A percentile compares a stretch with the other conserved stretches of the same genome.
Evolutionary conservation across 1,140 invertebrate species (phyloP).

Genomic region (Halyomorpha halys): DNA sequence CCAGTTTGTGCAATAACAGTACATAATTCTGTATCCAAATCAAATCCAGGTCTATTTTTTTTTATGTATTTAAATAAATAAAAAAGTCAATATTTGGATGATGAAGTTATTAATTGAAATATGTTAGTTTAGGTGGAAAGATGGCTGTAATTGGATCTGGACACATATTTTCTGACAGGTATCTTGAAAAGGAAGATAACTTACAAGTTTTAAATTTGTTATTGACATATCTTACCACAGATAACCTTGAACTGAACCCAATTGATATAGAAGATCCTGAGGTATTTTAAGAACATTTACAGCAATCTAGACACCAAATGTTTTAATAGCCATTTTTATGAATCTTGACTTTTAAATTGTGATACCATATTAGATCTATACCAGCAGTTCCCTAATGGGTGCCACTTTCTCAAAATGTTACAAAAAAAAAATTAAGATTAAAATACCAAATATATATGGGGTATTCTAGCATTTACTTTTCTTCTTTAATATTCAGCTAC

Average conservation of each 20-base stretch:
- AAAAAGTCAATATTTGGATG: too few species aligned
- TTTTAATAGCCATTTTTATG: too few species aligned
- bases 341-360: too few species aligned
- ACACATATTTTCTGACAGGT: slow-evolving; percentile 67
- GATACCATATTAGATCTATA: too few species aligned
- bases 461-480: too few species aligned
- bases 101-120: too few species aligned
- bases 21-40: slow-evolving; percentile 15
- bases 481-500: too few species aligned
- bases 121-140: slow-evolving; percentile 45
- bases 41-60: background rate
- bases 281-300: slow-evolving; percentile 40
- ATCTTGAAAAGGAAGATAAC: slow-evolving; percentile 93
- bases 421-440: too few species aligned
- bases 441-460: too few species aligned
- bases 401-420: too few species aligned
- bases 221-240: slow-evolving; percentile 68
- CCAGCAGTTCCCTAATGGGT: too few species aligned
- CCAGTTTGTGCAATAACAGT: slow-evolving; percentile 69
- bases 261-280: slow-evolving; percentile 91
- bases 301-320: background rate
- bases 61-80: too few species aligned
- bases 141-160: slow-evolving; percentile 70
- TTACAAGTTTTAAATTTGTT: slow-evolving; percentile 80
- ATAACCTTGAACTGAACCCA: slow-evolving; percentile 54